Evolutionary conservation across 2,797 vertebrate genomes (phyloP), one percentile per base, ranked within the genome.

Genomic region (Adelosebastes latens): DNA sequence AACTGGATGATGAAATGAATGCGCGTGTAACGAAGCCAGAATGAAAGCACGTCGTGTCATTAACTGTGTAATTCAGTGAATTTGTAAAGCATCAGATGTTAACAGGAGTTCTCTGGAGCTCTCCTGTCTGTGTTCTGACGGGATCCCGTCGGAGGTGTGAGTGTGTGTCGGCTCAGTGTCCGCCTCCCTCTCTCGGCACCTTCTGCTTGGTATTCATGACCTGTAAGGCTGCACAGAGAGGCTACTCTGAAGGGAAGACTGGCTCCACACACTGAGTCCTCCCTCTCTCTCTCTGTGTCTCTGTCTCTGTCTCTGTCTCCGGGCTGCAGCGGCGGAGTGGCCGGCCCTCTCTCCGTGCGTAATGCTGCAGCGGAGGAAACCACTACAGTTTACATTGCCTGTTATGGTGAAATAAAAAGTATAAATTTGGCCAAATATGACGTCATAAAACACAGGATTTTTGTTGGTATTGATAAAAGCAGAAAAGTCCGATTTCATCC

Each of bases 171-270:
- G 16, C 58, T 65, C 77, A 60, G 81, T 67, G 74, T 72, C 74
- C n/a, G 25, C 39, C 27, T 39, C 36, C 25, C 71, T 63, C 53
- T 72, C 79, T 22, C 55, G 31, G 74, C 88, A 79, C 80, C 79
- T 81, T 87, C 91, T 92, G 90, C 67, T 94, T 93, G 84, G 82
- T 94, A 93, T 94, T 88, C 94, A 90, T 87, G 79, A 49, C 77
- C 16, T 63, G 93, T 92, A 34, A 59, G 62, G 36, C 78, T 68
- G 72, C 86, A 88, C 66, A 83, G 87, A 87, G 81, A 80, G 81
- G 82, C 72, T 64, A 84, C 85, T 90, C 76, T 92, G 83, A 90
- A 86, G 84, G 80, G 75, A 88, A 86, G 81, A 90, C 90, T 88
- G 87, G 85, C 83, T 84, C 82, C 62, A 65, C 83, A 87, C 72